Base-by-base conservation (phyloP, 35 echinoderm and acorn worm species). In the Ptychodera flava region DNA sequence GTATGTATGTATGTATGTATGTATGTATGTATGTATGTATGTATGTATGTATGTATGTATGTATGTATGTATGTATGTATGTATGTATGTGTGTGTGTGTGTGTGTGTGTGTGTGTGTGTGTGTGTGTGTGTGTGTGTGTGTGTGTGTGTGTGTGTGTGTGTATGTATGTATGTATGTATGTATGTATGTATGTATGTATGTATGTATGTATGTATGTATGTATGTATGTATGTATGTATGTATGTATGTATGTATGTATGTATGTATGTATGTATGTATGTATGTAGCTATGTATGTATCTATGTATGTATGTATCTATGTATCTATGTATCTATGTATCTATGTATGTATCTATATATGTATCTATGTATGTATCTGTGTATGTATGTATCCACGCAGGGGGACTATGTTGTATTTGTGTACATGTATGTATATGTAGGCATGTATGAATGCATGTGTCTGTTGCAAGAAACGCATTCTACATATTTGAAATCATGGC, bases 1-100 rank as follows among this genome's bases (percentile, higher is more conserved):
- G 45, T 64, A 64, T 64, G 45, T 64, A 64, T 64, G 45, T 64
- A 64, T 64, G 45, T 64, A 64, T 64, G 45, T 64, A 64, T 64
- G 45, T 64, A 64, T 64, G 45, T 64, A 64, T 64, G 45, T 64
- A 64, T 64, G 45, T 64, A 64, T 64, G 45, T 64, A 64, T 64
- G 45, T 64, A 64, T 64, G 45, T 64, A 64, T 64, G 45, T 6
- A 64, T 64, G 45, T 64, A 64, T 64, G 45, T 64, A 6, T 64
- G 45, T 64, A 6, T 64, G 45, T 64, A 6, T 64, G 45, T 64
- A 6, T 64, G 45, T 64, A 6, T 64, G 45, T 64, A 6, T 64
- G 45, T 64, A 6, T 64, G 45, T 64, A 6, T 64, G 45, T 64
- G 6, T 64, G 45, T 64, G 6, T 64, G 45, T 64, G 6, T 64